A percentile compares a stretch with the other conserved stretches of the same genome.
Conservation (phyloP, 2,113 vertebrate species). For the Verasper variegatus region DNA sequence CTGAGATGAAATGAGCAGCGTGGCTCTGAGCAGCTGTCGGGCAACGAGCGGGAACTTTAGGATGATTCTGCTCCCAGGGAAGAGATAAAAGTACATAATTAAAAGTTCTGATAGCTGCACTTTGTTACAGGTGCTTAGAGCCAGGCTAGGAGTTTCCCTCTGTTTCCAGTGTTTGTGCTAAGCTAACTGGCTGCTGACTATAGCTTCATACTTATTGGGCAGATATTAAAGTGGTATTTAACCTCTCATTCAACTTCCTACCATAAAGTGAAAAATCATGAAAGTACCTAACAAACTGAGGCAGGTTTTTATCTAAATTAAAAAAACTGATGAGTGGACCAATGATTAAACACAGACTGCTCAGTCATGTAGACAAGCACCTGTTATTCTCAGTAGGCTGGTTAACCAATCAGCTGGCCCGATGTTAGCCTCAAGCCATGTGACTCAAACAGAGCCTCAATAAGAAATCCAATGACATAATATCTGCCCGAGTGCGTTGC, state of each 20-base stretch:
- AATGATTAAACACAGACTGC: not conserved
- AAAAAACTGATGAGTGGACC: no score
- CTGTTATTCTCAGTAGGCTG: not conserved
- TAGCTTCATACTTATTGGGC: not conserved
- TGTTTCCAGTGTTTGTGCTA: not conserved
- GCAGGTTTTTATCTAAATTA: no score
- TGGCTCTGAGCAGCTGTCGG: no score
- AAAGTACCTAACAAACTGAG: not conserved
- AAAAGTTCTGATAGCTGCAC: no score
- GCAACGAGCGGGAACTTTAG: no score
- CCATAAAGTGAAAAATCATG: not conserved
- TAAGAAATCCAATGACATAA: constrained; percentile 27
- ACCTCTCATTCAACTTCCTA: not conserved
- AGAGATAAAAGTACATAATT: not conserved
- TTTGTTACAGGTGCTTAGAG: no score
- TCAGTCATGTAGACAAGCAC: not conserved
- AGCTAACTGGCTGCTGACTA: not conserved
- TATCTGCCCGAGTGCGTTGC: not conserved
- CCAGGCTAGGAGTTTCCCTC: no score
- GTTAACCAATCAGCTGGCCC: not conserved
- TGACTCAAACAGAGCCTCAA: constrained; percentile 10
- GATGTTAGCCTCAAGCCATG: not conserved
- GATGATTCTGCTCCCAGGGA: not conserved
- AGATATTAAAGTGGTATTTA: not conserved
- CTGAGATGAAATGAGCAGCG: no score